Evolutionary conservation across 2,797 vertebrate genomes (phyloP), one percentile per base, ranked within the genome.

Genomic region (Channallabes apus): DNA sequence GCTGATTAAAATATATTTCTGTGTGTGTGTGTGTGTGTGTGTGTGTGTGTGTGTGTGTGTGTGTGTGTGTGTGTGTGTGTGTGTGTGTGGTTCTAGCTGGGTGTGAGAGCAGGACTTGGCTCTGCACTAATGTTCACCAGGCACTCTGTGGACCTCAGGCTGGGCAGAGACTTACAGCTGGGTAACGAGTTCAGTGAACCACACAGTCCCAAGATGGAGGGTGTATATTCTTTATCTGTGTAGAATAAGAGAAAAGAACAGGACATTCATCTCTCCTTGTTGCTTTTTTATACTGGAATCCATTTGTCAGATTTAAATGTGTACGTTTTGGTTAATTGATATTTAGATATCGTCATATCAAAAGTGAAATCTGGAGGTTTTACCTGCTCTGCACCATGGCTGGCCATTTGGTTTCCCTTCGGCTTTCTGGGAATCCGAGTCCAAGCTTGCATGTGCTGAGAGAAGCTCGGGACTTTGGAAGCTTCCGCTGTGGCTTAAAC

Each of bases 71-170:
- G 69, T 69, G 78, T 81, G 62, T 75, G 84, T 72, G 81, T 86
- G 69, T 86, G 67, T 32, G 22, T 29, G 65, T 35, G 85, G 59
- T 41, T 77, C 97, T 97, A 99, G 95, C 97, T 97, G 90, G 98
- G 98, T 87, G 97, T 98, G 85, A 97, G 95, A 77, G 96, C 94
- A 17, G 97, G 98, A 92, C 97, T 99, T 93, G 95, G 97, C 91
- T 98, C 98, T 1, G 95, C 95, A 92, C 97, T 99, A 93, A 98
- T 97, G 93, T 97, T 96, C 88, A 99, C 97, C 96, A 99, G 96
- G 93, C 97, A 99, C 94, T 99, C 98, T 51, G 97, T 99, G 92
- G 98, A 99, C 92, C 98, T 98, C 92, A 99, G 96, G 92, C 98
- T 99, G 81, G 96, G 94, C 92, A 99, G 94, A 90, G 98, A 99